Conservation (phyloP, 1,140 invertebrate genomes). For the Drosophila baimaii region DNA sequence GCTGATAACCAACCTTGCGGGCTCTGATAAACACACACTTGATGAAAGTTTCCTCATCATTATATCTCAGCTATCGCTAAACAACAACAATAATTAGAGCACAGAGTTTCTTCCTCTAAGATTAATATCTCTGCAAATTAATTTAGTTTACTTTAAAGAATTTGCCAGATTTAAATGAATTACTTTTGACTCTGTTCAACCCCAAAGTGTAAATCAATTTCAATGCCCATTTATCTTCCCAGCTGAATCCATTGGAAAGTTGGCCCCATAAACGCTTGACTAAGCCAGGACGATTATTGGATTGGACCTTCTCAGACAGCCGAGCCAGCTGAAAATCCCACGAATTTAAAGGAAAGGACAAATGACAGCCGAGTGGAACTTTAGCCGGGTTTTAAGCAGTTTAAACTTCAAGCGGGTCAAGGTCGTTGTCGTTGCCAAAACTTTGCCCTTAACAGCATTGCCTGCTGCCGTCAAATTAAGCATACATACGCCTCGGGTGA, state of each 20-base stretch:
- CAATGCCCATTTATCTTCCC: slow-evolving; percentile 25
- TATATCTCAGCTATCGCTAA: no score
- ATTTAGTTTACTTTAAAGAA: slow-evolving; percentile 1
- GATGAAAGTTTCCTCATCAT: no score
- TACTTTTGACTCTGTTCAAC: neutral
- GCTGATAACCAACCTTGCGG: no score
- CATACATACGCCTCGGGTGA: slow-evolving; percentile 28
- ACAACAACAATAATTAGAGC: neutral
- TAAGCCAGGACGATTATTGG: slow-evolving; percentile 31
- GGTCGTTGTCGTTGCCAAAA: slow-evolving; percentile 17
- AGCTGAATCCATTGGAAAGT: slow-evolving; percentile 12
- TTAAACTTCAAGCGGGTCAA: slow-evolving; percentile 43
- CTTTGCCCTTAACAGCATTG: slow-evolving; percentile 10
- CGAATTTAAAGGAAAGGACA: slow-evolving; percentile 7
- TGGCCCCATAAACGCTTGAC: slow-evolving; percentile 6
- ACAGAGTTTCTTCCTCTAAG: neutral
- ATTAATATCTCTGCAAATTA: slow-evolving; percentile 1
- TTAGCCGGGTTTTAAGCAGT: slow-evolving; percentile 17
- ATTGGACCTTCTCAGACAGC: slow-evolving; percentile 16
- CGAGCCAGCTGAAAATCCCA: slow-evolving; percentile 13
- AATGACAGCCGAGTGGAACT: slow-evolving; percentile 10
- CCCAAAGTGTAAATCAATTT: slow-evolving; percentile 18
- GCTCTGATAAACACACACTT: no score
- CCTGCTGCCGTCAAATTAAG: slow-evolving; percentile 39
- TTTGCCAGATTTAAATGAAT: neutral